Evolutionary conservation across 2,888 invertebrate genomes (phyloP).

Genomic region (Blastobasis lacticolella): DNA sequence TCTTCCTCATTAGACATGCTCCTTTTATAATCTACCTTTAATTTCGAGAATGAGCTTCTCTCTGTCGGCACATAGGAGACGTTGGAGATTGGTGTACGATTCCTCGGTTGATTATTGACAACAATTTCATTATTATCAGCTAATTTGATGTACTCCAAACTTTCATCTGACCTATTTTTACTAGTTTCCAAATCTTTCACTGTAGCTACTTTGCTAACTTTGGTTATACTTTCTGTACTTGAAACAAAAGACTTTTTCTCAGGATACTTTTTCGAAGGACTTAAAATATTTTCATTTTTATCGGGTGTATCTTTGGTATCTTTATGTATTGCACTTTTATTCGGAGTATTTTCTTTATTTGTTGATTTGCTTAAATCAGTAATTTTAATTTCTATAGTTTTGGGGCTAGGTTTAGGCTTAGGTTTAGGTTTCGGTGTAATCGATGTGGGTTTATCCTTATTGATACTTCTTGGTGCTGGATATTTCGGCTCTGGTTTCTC

Average conservation of each 20-base stretch:
- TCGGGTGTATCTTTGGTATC: slow-evolving; percentile 63
- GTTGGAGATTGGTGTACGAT: slow-evolving; percentile 65
- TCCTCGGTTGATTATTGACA: slow-evolving; percentile 65
- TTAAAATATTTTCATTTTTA: slow-evolving; percentile 60
- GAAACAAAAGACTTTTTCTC: slow-evolving; percentile 58
- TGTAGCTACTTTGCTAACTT: slow-evolving; percentile 60
- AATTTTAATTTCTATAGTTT: slow-evolving; percentile 29
- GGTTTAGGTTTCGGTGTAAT: slow-evolving; percentile 25
- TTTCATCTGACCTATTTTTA: slow-evolving; percentile 58
- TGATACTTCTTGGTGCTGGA: slow-evolving; percentile 44
- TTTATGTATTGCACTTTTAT: slow-evolving; percentile 61
- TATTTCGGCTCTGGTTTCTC: slow-evolving; percentile 40
- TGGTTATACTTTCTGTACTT: slow-evolving; percentile 50
- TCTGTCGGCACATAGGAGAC: slow-evolving; percentile 58
- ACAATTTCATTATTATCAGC: slow-evolving; percentile 63
- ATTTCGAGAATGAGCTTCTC: slow-evolving; percentile 38
- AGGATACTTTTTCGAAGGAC: slow-evolving; percentile 68
- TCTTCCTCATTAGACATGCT: slow-evolving; percentile 58
- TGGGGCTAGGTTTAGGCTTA: slow-evolving; percentile 30
- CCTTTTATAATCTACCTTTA: slow-evolving; percentile 39
- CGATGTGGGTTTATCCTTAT: slow-evolving; percentile 32
- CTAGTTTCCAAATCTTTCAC: slow-evolving; percentile 65
- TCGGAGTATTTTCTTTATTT: slow-evolving; percentile 45
- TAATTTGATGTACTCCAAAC: slow-evolving; percentile 61
- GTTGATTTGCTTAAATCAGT: slow-evolving; percentile 36